phyloP scores from a whole-genome alignment of 2,797 vertebrate genomes.

The Alfaro cultratus region DNA sequence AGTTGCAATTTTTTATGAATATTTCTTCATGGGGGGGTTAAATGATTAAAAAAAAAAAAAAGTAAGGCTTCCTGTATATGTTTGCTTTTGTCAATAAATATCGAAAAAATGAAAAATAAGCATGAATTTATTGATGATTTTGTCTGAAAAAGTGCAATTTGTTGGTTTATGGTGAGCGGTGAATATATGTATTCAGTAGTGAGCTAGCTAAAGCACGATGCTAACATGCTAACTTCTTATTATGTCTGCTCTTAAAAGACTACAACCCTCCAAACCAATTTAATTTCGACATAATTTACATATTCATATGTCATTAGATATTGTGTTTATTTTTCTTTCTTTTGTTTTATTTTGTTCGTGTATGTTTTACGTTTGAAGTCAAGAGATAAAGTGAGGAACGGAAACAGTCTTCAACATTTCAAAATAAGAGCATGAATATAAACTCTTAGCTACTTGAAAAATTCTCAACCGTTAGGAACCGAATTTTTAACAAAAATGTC shows the following conservation, averaged over 20 bases:
- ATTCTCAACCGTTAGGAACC: too few relatives aligned
- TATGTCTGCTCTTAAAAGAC: background rate
- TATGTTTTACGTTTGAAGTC: too few relatives aligned
- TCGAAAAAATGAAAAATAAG: background rate
- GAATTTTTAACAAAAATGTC: too few relatives aligned
- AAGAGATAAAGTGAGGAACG: too few relatives aligned
- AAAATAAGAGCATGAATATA: too few relatives aligned
- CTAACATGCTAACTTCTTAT: background rate
- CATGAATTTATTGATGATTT: background rate
- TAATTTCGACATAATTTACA: background rate
- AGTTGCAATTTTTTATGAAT: too few relatives aligned
- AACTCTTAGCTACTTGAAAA: too few relatives aligned
- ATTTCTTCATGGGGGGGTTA: too few relatives aligned
- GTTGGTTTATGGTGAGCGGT: background rate
- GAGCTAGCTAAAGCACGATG: background rate
- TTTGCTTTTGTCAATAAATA: slow-evolving; percentile 6
- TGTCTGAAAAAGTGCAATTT: background rate
- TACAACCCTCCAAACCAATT: background rate
- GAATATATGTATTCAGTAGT: background rate
- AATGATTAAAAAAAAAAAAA: too few relatives aligned
- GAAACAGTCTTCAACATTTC: too few relatives aligned
- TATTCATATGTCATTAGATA: background rate
- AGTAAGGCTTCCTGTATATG: slow-evolving; percentile 4
- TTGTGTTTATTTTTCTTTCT: too few relatives aligned
- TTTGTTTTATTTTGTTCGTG: too few relatives aligned